These are phyloP conservation scores for Clarias platycephalus DNA, from an alignment of 2,797 vertebrate genomes.

Conservation along the genomic window DNA sequence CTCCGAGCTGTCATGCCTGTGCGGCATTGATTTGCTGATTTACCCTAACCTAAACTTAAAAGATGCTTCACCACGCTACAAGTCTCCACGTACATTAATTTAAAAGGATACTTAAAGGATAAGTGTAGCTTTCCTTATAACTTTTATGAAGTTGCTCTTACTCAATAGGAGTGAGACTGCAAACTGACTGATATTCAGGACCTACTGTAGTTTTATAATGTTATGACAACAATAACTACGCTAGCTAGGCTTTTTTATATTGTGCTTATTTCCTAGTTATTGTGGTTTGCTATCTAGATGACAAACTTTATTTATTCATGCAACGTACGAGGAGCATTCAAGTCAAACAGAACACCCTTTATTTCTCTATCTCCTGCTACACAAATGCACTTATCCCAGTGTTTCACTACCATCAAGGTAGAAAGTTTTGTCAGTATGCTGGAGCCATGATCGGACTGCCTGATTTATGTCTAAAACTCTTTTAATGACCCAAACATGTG, in stretches of 20 bases:
- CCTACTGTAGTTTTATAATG: not conserved
- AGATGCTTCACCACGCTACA: conserved; percentile 6
- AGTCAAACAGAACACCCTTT: no score
- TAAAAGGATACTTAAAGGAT: conserved; percentile 13
- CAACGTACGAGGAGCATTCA: no score
- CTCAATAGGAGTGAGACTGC: not conserved
- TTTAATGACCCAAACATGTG: no score
- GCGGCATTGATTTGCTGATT: conserved; percentile 46
- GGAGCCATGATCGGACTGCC: no score
- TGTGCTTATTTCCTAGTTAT: not conserved
- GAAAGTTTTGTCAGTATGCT: no score
- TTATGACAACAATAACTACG: not conserved
- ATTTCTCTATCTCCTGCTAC: no score
- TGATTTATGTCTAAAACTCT: no score
- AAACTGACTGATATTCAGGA: not conserved
- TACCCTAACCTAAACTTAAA: conserved; percentile 38
- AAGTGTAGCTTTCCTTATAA: not conserved
- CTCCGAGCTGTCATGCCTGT: conserved; percentile 32
- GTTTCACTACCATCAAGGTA: no score
- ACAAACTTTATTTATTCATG: not conserved
- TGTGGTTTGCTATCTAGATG: not conserved
- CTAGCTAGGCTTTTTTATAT: not conserved
- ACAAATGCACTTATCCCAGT: no score
- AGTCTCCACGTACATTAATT: conserved; percentile 13
- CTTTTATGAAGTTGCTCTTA: not conserved